These are phyloP conservation scores for Erynnis tages DNA, from an alignment of 2,888 invertebrate genomes.

Conservation along the genomic window DNA sequence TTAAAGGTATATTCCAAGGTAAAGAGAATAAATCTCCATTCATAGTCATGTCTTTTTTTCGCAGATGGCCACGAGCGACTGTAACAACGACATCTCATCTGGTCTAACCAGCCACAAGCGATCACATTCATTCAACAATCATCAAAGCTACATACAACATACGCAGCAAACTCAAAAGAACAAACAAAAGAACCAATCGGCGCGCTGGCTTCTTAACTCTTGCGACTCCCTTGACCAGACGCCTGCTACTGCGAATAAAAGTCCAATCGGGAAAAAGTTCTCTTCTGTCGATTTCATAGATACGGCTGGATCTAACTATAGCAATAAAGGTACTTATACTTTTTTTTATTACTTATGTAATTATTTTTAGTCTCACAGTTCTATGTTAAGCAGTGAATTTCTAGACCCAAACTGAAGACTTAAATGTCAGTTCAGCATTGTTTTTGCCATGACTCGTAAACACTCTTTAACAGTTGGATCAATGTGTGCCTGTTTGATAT, in stretches of 20 bases:
- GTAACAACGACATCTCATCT: conserved; percentile 76
- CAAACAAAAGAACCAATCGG: conserved; percentile 83
- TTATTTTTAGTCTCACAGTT: too few species aligned
- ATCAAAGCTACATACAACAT: conserved; percentile 85
- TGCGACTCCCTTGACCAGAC: conserved; percentile 77
- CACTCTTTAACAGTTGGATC: too few species aligned
- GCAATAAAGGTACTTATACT: conserved; percentile 71
- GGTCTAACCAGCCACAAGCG: conserved; percentile 84
- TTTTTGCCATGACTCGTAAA: too few species aligned
- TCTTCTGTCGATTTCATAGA: conserved; percentile 79
- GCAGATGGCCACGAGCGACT: conserved; percentile 85
- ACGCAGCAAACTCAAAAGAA: conserved; percentile 81
- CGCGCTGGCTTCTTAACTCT: conserved; percentile 74
- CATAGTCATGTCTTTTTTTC: conserved; percentile 31
- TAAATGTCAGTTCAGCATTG: not conserved
- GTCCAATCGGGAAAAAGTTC: conserved; percentile 81
- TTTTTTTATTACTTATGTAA: too few species aligned
- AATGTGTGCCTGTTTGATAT: not conserved
- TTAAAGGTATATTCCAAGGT: too few species aligned
- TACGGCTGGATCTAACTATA: conserved; percentile 79
- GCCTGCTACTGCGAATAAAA: conserved; percentile 67
- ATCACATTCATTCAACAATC: conserved; percentile 86
- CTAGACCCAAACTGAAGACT: not conserved
- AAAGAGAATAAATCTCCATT: too few species aligned
- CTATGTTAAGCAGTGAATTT: too few species aligned